Evolutionary conservation across 35 echinoderm and acorn worm species (phyloP).

Genomic region (Hemicentrotus pulcherrimus): DNA sequence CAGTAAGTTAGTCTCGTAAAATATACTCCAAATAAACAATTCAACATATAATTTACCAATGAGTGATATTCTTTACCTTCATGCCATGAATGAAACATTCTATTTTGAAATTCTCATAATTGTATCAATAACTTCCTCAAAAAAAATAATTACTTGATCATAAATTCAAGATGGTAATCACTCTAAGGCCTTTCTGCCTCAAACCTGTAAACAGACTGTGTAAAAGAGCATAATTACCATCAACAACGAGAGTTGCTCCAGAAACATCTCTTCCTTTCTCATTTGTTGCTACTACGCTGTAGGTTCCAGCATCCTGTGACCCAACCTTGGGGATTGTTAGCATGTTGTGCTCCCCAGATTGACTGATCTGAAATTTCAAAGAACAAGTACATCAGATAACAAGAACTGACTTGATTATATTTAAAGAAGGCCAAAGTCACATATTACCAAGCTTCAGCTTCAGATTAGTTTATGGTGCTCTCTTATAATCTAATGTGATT

Average conservation of each 20-base stretch:
- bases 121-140: background rate
- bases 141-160: background rate
- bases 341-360: conserved; percentile 50
- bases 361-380: conserved; percentile 59
- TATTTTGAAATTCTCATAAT: background rate
- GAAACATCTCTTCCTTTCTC: conserved; percentile 70
- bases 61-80: background rate
- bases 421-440: too few relatives aligned
- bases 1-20: background rate
- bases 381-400: background rate
- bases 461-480: too few relatives aligned
- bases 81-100: background rate
- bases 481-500: too few relatives aligned
- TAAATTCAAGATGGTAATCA: too few relatives aligned
- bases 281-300: conserved; percentile 72
- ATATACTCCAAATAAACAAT: background rate
- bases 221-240: conserved; percentile 46
- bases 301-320: conserved; percentile 62
- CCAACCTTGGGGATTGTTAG: conserved; percentile 68
- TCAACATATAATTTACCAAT: background rate
- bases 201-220: background rate
- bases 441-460: too few relatives aligned
- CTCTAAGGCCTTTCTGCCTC: too few relatives aligned
- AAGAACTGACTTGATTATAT: background rate
- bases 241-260: conserved; percentile 64